Base-by-base conservation (phyloP, 2,888 invertebrate species). In the Seira sanloemensis region DNA sequence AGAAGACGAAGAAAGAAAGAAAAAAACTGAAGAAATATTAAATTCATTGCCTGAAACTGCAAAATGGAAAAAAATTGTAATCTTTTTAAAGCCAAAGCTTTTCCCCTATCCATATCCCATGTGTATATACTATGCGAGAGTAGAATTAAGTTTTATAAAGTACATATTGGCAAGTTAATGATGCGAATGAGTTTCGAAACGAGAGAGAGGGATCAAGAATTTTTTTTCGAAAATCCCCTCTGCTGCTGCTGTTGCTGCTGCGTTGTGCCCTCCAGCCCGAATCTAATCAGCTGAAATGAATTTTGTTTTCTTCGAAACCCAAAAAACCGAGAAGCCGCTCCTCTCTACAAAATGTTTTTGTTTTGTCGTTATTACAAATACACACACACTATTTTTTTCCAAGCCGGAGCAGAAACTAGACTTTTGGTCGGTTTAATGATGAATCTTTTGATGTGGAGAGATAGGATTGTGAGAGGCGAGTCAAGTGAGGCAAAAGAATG, bases 241-340 rank as follows among this genome's bases (percentile, higher is more conserved):
- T 37, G 50, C 25, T 27, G 24, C 23, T 26, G 72, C 62, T 2
- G 2, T n/a, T 50, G 50, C 50, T 50, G 46, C 67, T 80, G 84
- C 66, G 76, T 76, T 78, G 68, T 86, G 83, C 86, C 82, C 86
- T 88, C 88, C 86, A 88, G 88, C 86, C 86, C 86, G 85, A 88
- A 88, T 88, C 86, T 86, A 88, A 88, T 88, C 88, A 88, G 88
- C 82, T 86, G 88, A 86, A 88, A 88, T 88, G 88, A 88, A 88
- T 86, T 88, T 88, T 86, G 84, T 76, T 76, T 62, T 66, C 71
- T 71, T 24, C 50, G 12, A 50, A 50, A 50, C 50, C 50, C 12
- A 50, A 50, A 50, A 50, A 50, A 50, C 5, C 2, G 50, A 50
- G 50, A 74, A 68, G 74, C 65, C 72, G 66, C 74, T 67, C 46